Percentiles rank a stretch among this genome's conserved stretches.
phyloP scores from a whole-genome alignment of 2,888 invertebrate genomes.

The Leucoptera coffeella region DNA sequence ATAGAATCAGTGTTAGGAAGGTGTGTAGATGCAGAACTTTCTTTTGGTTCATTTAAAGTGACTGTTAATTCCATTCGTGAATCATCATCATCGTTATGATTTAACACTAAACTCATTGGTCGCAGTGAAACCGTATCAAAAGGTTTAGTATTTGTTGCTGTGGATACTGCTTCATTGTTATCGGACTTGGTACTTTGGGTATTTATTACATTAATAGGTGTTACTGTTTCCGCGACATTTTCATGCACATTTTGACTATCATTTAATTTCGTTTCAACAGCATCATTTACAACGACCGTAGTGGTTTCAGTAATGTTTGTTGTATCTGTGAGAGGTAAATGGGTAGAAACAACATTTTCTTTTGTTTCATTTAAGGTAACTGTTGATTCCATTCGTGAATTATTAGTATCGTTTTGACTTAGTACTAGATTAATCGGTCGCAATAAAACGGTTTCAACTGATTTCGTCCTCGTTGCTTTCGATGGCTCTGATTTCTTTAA shows the following conservation, averaged over 20 bases:
- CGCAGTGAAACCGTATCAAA: no score
- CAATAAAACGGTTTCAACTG: constrained; percentile 12
- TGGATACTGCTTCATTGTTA: no score
- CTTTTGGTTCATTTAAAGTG: constrained; percentile 20
- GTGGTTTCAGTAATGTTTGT: no score
- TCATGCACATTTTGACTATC: no score
- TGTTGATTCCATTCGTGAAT: background rate
- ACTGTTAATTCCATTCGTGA: constrained; percentile 27
- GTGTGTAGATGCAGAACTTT: background rate
- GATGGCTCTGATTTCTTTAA: no score
- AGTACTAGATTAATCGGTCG: constrained; percentile 22
- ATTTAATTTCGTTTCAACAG: no score
- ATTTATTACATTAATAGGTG: constrained; percentile 29
- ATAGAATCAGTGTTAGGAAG: background rate
- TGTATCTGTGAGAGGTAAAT: no score
- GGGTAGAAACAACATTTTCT: background rate
- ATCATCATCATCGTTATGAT: constrained; percentile 15
- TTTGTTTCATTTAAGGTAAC: background rate
- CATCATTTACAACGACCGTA: no score
- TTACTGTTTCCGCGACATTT: no score
- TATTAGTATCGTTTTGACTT: background rate
- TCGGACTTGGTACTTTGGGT: no score
- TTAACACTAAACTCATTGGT: no score
- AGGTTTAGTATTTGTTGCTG: constrained; percentile 6
- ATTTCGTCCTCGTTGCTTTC: constrained; percentile 15